Evolutionary conservation across 2,113 vertebrate species (phyloP).

Genomic region (Neomonachus schauinslandi): DNA sequence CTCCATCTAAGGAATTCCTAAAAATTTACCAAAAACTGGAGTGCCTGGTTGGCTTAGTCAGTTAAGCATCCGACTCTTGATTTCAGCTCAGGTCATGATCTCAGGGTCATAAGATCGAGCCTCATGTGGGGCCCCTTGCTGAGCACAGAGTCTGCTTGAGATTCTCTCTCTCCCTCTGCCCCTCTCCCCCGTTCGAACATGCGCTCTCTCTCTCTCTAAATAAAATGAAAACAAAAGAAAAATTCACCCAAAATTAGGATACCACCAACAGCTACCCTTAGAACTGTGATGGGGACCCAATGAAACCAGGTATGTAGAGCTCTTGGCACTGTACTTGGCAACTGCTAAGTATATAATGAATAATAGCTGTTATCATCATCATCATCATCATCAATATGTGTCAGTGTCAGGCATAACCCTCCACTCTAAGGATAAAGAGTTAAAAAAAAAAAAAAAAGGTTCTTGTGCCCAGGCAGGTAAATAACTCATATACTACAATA

Average conservation of each 20-base stretch:
- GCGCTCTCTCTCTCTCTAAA: neutral
- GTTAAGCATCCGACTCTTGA: neutral
- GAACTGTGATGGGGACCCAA: neutral
- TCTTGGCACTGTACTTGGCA: neutral
- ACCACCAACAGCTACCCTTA: neutral
- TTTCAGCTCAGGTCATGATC: neutral
- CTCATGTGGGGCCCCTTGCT: neutral
- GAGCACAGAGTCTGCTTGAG: neutral
- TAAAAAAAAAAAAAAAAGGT: neutral
- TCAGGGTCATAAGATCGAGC: neutral
- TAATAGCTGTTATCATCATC: neutral
- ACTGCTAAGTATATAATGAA: neutral
- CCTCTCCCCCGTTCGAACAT: neutral
- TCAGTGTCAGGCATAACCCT: neutral
- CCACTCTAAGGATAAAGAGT: neutral
- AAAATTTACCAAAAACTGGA: neutral
- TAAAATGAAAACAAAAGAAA: neutral
- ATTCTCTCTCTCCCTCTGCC: neutral
- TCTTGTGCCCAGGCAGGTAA: neutral
- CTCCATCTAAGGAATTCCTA: neutral
- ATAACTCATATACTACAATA: neutral
- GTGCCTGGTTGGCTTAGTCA: neutral
- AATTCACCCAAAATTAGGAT: neutral
- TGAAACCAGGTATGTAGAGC: too few relatives aligned
- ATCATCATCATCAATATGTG: neutral